Percentiles rank a stretch among this genome's conserved stretches.
Conservation (phyloP, 1,140 invertebrate species). For the Dinoponera quadriceps region DNA sequence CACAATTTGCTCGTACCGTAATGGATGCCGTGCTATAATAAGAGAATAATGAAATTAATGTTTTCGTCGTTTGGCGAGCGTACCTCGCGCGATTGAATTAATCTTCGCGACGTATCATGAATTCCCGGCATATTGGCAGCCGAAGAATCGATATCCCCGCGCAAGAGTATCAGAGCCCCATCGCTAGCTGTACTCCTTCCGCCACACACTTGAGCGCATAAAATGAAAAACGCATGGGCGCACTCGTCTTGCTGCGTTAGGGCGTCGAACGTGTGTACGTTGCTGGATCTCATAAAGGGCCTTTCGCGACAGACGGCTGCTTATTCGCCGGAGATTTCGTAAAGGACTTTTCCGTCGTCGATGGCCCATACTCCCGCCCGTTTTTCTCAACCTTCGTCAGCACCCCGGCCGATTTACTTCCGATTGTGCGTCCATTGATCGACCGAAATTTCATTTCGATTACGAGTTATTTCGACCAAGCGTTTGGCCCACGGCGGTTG, state of each 20-base stretch:
- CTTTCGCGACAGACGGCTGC: slow-evolving; percentile 69
- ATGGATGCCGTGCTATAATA: neutral
- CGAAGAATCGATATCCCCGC: slow-evolving; percentile 34
- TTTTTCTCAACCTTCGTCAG: slow-evolving; percentile 32
- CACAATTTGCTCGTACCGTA: too few species aligned
- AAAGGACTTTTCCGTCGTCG: slow-evolving; percentile 68
- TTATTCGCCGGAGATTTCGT: slow-evolving; percentile 55
- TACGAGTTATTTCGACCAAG: slow-evolving; percentile 51
- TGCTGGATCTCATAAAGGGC: slow-evolving; percentile 49
- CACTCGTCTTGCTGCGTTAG: slow-evolving; percentile 70
- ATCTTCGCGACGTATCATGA: slow-evolving; percentile 46
- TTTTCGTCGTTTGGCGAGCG: too few species aligned
- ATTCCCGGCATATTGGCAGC: slow-evolving; percentile 47
- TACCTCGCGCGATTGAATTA: slow-evolving; percentile 47
- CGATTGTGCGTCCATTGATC: slow-evolving; percentile 63
- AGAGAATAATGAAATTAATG: slow-evolving; percentile 29
- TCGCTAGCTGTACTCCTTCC: slow-evolving; percentile 31
- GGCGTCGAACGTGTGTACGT: slow-evolving; percentile 59
- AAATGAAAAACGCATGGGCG: slow-evolving; percentile 72
- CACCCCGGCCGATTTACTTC: slow-evolving; percentile 67
- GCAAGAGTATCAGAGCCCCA: slow-evolving; percentile 31
- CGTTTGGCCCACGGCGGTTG: slow-evolving; percentile 15
- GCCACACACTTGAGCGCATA: slow-evolving; percentile 63
- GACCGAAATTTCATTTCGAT: slow-evolving; percentile 58
- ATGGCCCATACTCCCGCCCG: slow-evolving; percentile 37